These are phyloP conservation scores for Archaeoteleia sp. DNA, from an alignment of 2,888 invertebrate species.

Conservation along the genomic window DNA sequence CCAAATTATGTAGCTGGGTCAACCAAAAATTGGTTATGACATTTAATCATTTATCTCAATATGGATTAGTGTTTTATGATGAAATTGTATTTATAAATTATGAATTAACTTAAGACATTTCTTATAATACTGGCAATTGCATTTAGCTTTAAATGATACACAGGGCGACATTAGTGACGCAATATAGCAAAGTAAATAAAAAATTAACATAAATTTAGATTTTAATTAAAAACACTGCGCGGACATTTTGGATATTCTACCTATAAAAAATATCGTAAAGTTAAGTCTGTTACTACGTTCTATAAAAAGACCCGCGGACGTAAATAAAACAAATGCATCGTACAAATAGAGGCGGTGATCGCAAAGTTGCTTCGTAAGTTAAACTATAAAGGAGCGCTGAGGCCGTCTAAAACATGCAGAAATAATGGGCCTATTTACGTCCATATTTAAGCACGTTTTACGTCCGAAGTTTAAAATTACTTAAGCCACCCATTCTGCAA, in stretches of 20 bases:
- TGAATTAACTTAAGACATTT: no score
- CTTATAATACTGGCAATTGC: no score
- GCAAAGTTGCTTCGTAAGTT: conserved; percentile 26
- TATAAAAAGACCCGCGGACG: conserved; percentile 5
- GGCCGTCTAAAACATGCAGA: conserved; percentile 16
- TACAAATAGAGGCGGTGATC: conserved; percentile 25
- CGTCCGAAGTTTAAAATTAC: conserved; percentile 2
- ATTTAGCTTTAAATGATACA: no score
- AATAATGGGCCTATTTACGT: conserved; percentile 13
- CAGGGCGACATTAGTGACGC: no score
- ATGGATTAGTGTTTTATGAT: no score
- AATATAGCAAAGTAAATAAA: background rate
- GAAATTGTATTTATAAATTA: no score
- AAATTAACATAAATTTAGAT: conserved; percentile 4
- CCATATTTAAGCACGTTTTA: conserved; percentile 13
- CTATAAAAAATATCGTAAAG: conserved; percentile 17
- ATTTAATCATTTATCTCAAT: no score
- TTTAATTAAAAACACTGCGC: conserved; percentile 23
- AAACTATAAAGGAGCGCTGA: conserved; percentile 25
- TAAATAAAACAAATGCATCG: conserved; percentile 29
- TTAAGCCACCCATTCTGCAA: no score
- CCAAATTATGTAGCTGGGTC: no score
- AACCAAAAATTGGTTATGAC: no score
- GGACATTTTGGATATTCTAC: conserved; percentile 21
- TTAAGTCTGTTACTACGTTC: conserved; percentile 8